phyloP scores from a whole-genome alignment of 2,113 vertebrate species.

The human (Homo sapiens) region DNA sequence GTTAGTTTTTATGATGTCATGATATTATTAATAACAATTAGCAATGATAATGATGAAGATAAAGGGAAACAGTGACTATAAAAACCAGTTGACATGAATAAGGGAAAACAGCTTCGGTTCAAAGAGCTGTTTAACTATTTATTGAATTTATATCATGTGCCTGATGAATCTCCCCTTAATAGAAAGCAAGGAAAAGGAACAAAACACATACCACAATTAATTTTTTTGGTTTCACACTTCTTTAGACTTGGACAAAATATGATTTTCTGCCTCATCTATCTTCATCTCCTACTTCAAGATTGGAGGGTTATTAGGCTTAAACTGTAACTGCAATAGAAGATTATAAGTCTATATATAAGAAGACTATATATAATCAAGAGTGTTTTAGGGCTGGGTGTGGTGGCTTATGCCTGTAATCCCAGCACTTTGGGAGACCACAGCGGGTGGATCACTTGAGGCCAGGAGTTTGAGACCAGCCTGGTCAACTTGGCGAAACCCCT shows the following conservation, averaged over 20 bases:
- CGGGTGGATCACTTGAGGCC: too few species aligned
- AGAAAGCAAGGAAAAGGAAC: neutral
- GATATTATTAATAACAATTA: neutral
- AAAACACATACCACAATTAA: neutral
- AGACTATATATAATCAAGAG: neutral
- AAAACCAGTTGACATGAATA: neutral
- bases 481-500: too few species aligned
- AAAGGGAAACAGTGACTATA: neutral
- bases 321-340: neutral
- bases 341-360: neutral
- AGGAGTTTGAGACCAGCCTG: too few species aligned
- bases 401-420: too few species aligned
- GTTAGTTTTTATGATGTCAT: neutral
- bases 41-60: neutral
- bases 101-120: constrained; percentile 13
- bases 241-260: constrained; percentile 27
- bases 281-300: neutral
- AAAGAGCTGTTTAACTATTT: constrained; percentile 22
- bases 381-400: neutral
- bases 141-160: neutral
- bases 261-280: neutral
- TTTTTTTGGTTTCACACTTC: constrained; percentile 16
- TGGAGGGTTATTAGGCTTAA: constrained; percentile 6
- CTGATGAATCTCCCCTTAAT: neutral
- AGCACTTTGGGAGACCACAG: too few species aligned